Conservation (phyloP, 2,888 invertebrate species). For the Pachydiplax longipennis region DNA sequence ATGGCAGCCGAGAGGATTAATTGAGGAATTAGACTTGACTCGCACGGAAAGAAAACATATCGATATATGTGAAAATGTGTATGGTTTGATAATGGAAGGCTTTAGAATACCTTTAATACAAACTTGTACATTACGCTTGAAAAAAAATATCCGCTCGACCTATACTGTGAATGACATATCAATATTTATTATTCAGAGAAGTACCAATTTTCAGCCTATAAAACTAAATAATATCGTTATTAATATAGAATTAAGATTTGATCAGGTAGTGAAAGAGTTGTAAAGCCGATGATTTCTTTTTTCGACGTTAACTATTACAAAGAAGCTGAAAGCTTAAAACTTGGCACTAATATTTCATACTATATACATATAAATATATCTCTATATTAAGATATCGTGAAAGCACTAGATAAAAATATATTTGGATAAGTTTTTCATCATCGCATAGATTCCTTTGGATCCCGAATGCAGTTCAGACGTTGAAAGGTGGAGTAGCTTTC, state of each 20-base stretch:
- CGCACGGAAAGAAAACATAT: neutral
- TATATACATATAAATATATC: neutral
- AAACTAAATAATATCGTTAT: constrained; percentile 38
- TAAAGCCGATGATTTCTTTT: constrained; percentile 23
- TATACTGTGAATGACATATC: constrained; percentile 42
- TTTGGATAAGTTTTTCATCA: constrained; percentile 40
- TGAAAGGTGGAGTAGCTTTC: constrained; percentile 10
- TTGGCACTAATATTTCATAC: constrained; percentile 43
- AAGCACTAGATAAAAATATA: constrained; percentile 37
- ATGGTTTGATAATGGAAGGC: neutral
- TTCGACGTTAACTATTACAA: constrained; percentile 18
- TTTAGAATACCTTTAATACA: constrained; percentile 1
- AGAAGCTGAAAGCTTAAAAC: constrained; percentile 36
- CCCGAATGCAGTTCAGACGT: constrained; percentile 21
- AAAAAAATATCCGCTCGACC: constrained; percentile 34
- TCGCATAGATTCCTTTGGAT: constrained; percentile 12
- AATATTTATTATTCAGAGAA: constrained; percentile 41
- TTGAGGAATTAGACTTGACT: neutral
- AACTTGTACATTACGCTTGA: constrained; percentile 41
- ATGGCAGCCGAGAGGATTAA: neutral
- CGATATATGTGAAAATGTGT: neutral
- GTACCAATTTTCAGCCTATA: constrained; percentile 43
- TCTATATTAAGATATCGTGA: constrained; percentile 3
- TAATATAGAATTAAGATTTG: constrained; percentile 32
- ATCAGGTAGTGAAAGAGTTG: constrained; percentile 35